Conservation (phyloP, 2,113 vertebrate species). For the Centrocercus urophasianus region DNA sequence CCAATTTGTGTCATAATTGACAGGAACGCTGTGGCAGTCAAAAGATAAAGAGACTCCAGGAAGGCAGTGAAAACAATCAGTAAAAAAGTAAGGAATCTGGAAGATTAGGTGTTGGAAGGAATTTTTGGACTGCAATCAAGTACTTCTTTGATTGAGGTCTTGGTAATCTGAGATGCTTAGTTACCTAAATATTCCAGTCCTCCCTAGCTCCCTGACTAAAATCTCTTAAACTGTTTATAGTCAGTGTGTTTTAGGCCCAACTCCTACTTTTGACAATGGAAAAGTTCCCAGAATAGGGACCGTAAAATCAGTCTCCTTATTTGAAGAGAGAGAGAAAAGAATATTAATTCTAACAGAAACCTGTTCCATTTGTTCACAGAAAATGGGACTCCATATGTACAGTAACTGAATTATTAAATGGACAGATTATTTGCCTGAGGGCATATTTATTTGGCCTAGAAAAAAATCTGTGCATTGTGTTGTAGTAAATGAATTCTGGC, state of each 20-base stretch:
- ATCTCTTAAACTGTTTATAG: neutral
- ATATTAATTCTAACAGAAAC: slow-evolving; percentile 47
- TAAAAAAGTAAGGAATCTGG: neutral
- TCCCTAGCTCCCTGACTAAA: neutral
- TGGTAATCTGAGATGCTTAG: neutral
- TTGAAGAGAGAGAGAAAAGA: slow-evolving; percentile 19
- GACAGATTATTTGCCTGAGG: slow-evolving; percentile 70
- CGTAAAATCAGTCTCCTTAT: neutral
- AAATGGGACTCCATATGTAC: slow-evolving; percentile 72
- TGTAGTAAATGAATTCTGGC: slow-evolving; percentile 10
- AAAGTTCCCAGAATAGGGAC: neutral
- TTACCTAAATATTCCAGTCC: neutral
- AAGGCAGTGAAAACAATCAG: neutral
- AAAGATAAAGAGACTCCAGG: neutral
- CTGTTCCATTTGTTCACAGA: slow-evolving; percentile 25
- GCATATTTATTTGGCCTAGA: slow-evolving; percentile 64
- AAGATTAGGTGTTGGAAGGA: neutral
- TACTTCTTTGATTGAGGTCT: neutral
- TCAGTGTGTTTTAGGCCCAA: neutral
- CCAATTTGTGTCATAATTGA: neutral
- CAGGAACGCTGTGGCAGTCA: neutral
- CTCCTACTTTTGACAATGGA: neutral
- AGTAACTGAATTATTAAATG: slow-evolving; percentile 72
- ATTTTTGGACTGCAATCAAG: neutral
- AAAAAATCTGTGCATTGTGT: slow-evolving; percentile 53